These are phyloP conservation scores for Cephonodes hylas DNA, from an alignment of 2,888 invertebrate species.

Conservation along the genomic window DNA sequence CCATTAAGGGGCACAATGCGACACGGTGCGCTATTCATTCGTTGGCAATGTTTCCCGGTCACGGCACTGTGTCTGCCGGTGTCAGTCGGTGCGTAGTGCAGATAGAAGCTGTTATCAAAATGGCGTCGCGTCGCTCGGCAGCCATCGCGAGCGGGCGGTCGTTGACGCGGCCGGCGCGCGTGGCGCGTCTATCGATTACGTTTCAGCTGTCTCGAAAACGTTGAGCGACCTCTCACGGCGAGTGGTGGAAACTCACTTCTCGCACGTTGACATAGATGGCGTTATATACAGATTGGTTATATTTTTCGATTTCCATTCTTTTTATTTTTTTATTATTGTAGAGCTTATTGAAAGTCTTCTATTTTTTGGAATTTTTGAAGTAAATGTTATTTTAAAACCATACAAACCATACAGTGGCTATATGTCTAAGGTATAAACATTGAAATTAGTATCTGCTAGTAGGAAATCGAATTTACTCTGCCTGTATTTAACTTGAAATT, in stretches of 20 bases:
- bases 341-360: neutral
- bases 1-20: slow-evolving; percentile 2
- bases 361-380: no score
- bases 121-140: slow-evolving; percentile 60
- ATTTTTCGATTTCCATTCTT: neutral
- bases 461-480: no score
- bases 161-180: slow-evolving; percentile 64
- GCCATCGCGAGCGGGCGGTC: slow-evolving; percentile 55
- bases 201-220: slow-evolving; percentile 33
- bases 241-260: slow-evolving; percentile 18
- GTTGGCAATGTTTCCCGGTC: neutral
- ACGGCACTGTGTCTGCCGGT: slow-evolving; percentile 28
- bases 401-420: no score
- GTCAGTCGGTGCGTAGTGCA: slow-evolving; percentile 29
- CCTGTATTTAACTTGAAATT: no score
- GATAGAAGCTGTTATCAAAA: slow-evolving; percentile 71
- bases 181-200: slow-evolving; percentile 50
- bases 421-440: no score
- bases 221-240: slow-evolving; percentile 54
- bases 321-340: neutral
- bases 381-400: no score
- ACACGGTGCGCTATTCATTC: neutral
- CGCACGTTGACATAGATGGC: slow-evolving; percentile 42
- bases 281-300: slow-evolving; percentile 21
- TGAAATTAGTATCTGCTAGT: no score